Conservation (phyloP, 2,797 vertebrate species). For the Anabas testudineus region DNA sequence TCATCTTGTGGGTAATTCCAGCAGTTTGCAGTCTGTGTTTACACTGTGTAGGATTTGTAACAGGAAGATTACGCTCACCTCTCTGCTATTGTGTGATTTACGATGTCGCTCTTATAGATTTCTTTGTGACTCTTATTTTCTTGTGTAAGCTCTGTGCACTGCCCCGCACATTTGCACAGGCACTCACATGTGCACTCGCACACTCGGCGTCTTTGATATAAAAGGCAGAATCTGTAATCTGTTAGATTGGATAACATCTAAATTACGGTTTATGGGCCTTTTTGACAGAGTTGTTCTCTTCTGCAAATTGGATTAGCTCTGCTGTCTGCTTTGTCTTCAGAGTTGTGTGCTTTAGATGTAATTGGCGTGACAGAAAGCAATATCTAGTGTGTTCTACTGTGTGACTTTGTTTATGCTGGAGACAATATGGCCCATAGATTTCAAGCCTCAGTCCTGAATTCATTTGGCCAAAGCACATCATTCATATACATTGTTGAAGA, state of each 20-base stretch:
- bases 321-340: constrained; percentile 46
- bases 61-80: constrained; percentile 14
- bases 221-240: constrained; percentile 55
- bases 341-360: constrained; percentile 40
- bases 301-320: constrained; percentile 54
- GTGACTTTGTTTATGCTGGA: constrained; percentile 39
- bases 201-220: constrained; percentile 15
- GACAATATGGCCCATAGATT: constrained; percentile 16
- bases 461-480: constrained; percentile 21
- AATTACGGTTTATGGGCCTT: constrained; percentile 42
- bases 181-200: neutral
- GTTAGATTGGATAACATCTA: constrained; percentile 62
- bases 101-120: constrained; percentile 12
- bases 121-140: constrained; percentile 26
- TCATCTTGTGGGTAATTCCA: neutral
- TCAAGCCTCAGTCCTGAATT: constrained; percentile 28
- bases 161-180: neutral
- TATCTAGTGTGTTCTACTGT: constrained; percentile 44
- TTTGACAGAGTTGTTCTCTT: constrained; percentile 42
- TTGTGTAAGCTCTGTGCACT: neutral
- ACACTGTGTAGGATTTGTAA: constrained; percentile 10
- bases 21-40: constrained; percentile 3
- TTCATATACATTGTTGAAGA: neutral
- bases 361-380: constrained; percentile 60
- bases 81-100: neutral